Conservation (phyloP, 1,140 invertebrate genomes). For the Apis mellifera region Amel_HAv3.1 CM009934.2:6601501-6602000, state of each 20-base stretch:
- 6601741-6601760: not conserved
- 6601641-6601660: not conserved
- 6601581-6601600: too few relatives aligned
- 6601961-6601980: constrained; percentile 24
- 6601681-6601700: not conserved
- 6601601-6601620: too few relatives aligned
- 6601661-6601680: not conserved
- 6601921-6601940: constrained; percentile 22
- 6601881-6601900: constrained; percentile 20
- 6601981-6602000: not conserved
- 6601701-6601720: not conserved
- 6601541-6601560: too few relatives aligned
- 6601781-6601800: too few relatives aligned
- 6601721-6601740: not conserved
- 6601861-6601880: not conserved
- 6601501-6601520: not conserved
- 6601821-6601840: not conserved
- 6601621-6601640: too few relatives aligned
- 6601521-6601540: too few relatives aligned
- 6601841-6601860: not conserved
- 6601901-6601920: not conserved
- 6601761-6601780: not conserved
- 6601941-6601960: not conserved
- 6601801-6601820: constrained; percentile 25
- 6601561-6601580: too few relatives aligned